These are phyloP conservation scores for Micoletzkya japonica DNA, from an alignment of 2,888 invertebrate genomes.

Conservation along the genomic window DNA sequence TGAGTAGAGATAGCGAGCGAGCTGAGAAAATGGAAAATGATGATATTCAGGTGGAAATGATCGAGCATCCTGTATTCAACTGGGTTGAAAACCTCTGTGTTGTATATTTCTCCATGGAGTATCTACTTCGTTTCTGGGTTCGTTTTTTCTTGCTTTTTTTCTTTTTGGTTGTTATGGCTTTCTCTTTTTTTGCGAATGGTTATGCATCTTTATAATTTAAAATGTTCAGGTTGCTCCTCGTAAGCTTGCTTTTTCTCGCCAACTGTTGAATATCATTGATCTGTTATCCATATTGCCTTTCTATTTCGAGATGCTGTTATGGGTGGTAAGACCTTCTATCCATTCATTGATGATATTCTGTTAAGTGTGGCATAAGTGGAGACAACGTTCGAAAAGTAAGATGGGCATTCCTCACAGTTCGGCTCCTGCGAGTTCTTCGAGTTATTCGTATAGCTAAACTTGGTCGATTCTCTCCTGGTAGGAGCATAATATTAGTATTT, in stretches of 20 bases:
- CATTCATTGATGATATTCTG: conserved; percentile 1
- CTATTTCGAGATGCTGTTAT: conserved; percentile 58
- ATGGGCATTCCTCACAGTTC: conserved; percentile 62
- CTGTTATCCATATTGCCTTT: conserved; percentile 60
- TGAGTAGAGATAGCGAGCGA: background rate
- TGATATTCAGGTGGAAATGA: conserved; percentile 53
- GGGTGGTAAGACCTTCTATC: conserved; percentile 52
- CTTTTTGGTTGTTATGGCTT: background rate
- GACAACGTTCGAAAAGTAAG: conserved; percentile 62
- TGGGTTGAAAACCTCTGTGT: conserved; percentile 63
- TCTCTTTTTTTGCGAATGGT: background rate
- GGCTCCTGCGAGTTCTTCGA: conserved; percentile 59
- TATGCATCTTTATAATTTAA: background rate
- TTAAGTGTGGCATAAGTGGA: conserved; percentile 57
- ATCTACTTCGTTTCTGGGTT: conserved; percentile 50
- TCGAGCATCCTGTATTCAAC: conserved; percentile 62
- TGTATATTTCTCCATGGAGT: conserved; percentile 60
- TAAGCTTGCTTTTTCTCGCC: conserved; percentile 57
- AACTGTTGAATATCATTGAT: conserved; percentile 59
- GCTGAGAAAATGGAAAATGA: background rate
- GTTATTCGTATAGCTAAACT: conserved; percentile 62
- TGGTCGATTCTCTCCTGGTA: conserved; percentile 61
- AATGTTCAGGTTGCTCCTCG: conserved; percentile 26
- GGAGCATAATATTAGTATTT: background rate
- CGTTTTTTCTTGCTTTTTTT: background rate